Base-by-base conservation (phyloP, 2,797 vertebrate species). In the Molossus alvarezi region DNA sequence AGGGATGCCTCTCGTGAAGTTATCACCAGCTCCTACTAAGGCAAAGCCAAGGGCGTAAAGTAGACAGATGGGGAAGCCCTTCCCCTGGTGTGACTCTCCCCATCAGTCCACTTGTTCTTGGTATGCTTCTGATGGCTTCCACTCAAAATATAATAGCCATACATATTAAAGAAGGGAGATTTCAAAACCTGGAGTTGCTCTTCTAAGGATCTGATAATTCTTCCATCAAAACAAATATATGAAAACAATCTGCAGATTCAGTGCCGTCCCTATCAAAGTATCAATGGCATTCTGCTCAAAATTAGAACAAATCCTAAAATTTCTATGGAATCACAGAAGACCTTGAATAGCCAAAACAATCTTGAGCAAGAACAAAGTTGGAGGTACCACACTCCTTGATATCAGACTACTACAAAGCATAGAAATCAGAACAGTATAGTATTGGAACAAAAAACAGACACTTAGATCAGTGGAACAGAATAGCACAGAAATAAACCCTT, bases 171-270 rank as follows among this genome's bases (percentile, higher is more conserved):
- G 13, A 86, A 81, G 17, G 57, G 37, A 73, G 17, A 94, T 45
- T 90, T 73, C 57, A 85, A 73, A 76, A 51, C 17, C 29, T 17
- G 5, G 69, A 75, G 15, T 45, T 96, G n/a, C 51, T 71, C 57
- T 79, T 60, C 45, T 64, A 93, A 84, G 37, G 23, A 90, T 75
- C 20, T 51, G 33, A 69, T 76, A 37, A 41, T 87, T 76, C 17
- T 93, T 29, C 7, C 45, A 77, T 75, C 64, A 64, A 91, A 93
- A 65, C 27, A 95, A 82, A 90, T 14, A 2, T 48, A 41, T 29
- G 25, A 83, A 83, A 83, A 45, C 45, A 65, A 51, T 51, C 80
- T 64, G 60, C 45, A 64, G 17, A 82, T 48, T 64, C 60, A 82
- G 23, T 83, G 80, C 41, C n/a, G n/a, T n/a, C 18, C 17, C 45